Conservation (phyloP, 2,797 vertebrate genomes). For the Characodon lateralis region DNA sequence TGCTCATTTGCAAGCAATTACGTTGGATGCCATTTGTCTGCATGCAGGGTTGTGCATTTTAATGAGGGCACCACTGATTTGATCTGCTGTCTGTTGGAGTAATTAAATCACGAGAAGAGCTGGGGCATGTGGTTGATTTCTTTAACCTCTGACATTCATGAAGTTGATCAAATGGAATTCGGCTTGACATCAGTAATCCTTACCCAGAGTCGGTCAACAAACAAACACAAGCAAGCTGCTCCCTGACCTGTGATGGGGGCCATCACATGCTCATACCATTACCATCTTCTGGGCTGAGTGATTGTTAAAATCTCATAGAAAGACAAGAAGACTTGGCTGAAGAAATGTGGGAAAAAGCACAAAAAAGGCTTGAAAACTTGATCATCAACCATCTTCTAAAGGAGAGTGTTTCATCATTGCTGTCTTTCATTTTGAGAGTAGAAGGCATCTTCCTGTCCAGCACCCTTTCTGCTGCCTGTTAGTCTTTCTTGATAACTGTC, state of each 20-base stretch:
- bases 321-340: constrained; percentile 29
- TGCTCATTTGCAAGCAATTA: constrained; percentile 69
- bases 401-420: neutral
- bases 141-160: constrained; percentile 52
- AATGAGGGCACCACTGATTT: constrained; percentile 43
- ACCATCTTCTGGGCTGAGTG: constrained; percentile 29
- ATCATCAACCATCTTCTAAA: neutral
- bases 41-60: constrained; percentile 47
- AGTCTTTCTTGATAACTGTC: constrained; percentile 14
- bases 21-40: constrained; percentile 55
- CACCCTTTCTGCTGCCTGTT: constrained; percentile 7
- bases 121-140: constrained; percentile 65
- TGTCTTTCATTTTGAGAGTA: constrained; percentile 20
- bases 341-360: constrained; percentile 7
- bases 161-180: constrained; percentile 58
- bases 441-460: neutral
- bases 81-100: constrained; percentile 55
- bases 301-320: constrained; percentile 27
- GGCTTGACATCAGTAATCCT: constrained; percentile 28
- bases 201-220: constrained; percentile 10
- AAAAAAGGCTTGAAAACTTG: neutral
- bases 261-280: constrained; percentile 28
- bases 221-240: constrained; percentile 14
- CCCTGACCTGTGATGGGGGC: constrained; percentile 24
- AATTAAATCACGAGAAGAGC: constrained; percentile 66